Evolutionary conservation across 2,113 vertebrate species (phyloP).

Genomic region (Grammomys dolichurus): DNA sequence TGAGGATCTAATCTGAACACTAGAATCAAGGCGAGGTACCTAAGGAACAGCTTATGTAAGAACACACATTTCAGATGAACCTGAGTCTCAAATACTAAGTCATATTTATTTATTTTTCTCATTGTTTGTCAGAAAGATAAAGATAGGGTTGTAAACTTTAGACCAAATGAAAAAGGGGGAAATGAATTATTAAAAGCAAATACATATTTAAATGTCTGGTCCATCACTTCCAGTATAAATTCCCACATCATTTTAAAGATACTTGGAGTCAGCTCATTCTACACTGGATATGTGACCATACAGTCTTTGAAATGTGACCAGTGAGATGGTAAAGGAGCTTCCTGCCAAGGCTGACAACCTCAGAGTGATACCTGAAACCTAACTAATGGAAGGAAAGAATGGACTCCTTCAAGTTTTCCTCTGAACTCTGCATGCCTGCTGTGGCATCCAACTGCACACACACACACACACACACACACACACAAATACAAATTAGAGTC

Average conservation of each 20-base stretch:
- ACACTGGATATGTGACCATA: neutral
- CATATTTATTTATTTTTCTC: neutral
- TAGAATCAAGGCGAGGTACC: neutral
- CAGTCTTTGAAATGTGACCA: neutral
- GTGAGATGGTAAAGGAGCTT: neutral
- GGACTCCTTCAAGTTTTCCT: neutral
- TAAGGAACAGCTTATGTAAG: neutral
- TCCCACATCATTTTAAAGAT: neutral
- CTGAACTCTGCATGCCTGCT: neutral
- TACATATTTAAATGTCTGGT: neutral
- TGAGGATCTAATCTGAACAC: neutral
- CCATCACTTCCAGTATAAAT: neutral
- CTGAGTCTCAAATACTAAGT: neutral
- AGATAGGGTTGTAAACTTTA: neutral
- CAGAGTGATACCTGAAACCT: neutral
- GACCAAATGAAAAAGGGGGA: neutral
- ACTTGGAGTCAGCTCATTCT: no score
- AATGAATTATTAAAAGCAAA: neutral
- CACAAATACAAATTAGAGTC: neutral
- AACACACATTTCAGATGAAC: neutral
- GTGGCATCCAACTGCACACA: neutral
- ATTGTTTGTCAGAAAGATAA: neutral
- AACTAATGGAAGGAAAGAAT: neutral
- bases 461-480: neutral
- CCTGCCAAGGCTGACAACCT: neutral